Base-by-base conservation (phyloP, 2,888 invertebrate genomes). In the Bellardia bayeri region DNA sequence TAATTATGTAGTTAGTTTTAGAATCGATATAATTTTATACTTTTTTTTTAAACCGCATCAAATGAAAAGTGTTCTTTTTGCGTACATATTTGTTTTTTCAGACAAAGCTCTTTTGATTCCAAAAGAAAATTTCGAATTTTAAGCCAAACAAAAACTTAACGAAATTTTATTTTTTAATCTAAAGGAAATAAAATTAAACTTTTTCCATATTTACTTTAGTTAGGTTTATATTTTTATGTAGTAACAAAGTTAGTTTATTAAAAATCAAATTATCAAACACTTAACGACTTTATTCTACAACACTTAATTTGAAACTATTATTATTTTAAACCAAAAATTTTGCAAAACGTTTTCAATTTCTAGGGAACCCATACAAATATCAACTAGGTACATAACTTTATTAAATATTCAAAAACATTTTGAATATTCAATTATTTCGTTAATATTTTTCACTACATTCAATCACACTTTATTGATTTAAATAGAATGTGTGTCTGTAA, bases 381-480 rank as follows among this genome's bases (percentile, higher is more conserved):
- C n/a, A 40, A 14, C 40, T 63, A 71, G 56, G 49, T 37, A 49
- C 16, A 51, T 79, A 45, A 58, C 54, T 58, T 1, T 11, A 78
- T 86, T 86, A 79, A 82, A 74, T 86, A 80, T 82, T 83, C 51
- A 78, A 54, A 74, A 23, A 63, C 51, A 49, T 72, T 37, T 63
- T 54, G 16, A 75, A 75, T 69, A 72, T 71, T 63, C 72, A 86
- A 86, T 75, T 82, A 72, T 66, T 78, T 81, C 58, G 37, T 71
- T 72, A 63, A 64, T 64, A 75, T 23, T 69, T 71, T 71, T 61
- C 30, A 64, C 42, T 58, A 64, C 49, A 66, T 66, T 13, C 42
- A 72, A 58, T 71, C 6, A 66, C 40, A 80, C n/a, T 49, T 71
- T 81, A 81, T 81, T 87, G 87, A 66, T 78, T 84, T 80, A 76